Evolutionary conservation across 2,888 invertebrate genomes (phyloP).

Genomic region (Tuta absoluta): DNA sequence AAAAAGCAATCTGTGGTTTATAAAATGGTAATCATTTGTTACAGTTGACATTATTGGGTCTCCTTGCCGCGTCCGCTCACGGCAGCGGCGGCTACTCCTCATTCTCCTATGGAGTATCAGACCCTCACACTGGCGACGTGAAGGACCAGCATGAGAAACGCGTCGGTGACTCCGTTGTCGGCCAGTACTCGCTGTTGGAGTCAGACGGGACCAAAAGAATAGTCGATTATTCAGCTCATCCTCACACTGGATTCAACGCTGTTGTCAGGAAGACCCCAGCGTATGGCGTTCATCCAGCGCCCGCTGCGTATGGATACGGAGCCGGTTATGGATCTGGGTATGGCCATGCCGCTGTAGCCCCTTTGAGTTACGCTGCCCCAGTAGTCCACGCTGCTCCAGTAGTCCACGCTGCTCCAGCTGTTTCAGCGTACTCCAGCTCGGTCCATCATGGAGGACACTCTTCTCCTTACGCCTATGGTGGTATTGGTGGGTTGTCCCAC

Average conservation of each 20-base stretch:
- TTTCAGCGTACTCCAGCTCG: slow-evolving; percentile 42
- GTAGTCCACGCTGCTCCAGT: slow-evolving; percentile 36
- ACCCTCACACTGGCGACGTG: slow-evolving; percentile 75
- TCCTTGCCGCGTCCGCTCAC: slow-evolving; percentile 52
- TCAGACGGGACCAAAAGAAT: slow-evolving; percentile 74
- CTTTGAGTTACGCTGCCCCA: slow-evolving; percentile 32
- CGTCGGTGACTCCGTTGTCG: slow-evolving; percentile 72
- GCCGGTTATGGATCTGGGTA: slow-evolving; percentile 25
- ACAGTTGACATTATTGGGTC: slow-evolving; percentile 55
- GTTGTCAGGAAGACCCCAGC: slow-evolving; percentile 67
- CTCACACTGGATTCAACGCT: slow-evolving; percentile 74
- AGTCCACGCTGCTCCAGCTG: slow-evolving; percentile 34
- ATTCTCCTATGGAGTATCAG: slow-evolving; percentile 77
- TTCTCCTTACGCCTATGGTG: slow-evolving; percentile 39
- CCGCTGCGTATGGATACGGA: slow-evolving; percentile 41
- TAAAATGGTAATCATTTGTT: neutral
- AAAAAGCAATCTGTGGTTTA: neutral
- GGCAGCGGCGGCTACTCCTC: slow-evolving; percentile 60
- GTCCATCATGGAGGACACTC: slow-evolving; percentile 35
- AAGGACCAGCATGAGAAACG: slow-evolving; percentile 75
- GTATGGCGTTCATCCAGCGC: slow-evolving; percentile 39
- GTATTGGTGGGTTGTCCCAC: slow-evolving; percentile 28
- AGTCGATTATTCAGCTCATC: slow-evolving; percentile 75
- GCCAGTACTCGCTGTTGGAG: slow-evolving; percentile 74
- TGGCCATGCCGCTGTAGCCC: slow-evolving; percentile 31